phyloP scores from a whole-genome alignment of 2,888 invertebrate species.

The Pelosia muscerda region DNA sequence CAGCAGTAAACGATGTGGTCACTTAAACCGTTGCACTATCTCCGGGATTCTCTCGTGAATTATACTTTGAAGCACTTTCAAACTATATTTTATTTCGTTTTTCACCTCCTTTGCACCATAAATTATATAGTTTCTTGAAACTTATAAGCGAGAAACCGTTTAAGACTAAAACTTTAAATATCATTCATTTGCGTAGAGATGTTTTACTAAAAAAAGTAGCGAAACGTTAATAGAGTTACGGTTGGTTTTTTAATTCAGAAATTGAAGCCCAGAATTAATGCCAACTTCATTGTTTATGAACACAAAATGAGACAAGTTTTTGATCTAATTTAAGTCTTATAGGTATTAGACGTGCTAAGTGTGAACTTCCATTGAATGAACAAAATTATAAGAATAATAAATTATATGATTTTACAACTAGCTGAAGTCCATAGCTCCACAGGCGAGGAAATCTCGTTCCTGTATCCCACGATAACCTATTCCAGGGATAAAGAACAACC shows the following conservation, averaged over 20 bases:
- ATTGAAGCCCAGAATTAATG: background rate
- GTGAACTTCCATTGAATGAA: background rate
- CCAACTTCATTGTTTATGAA: background rate
- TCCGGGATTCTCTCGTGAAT: background rate
- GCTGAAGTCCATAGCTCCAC: too few species aligned
- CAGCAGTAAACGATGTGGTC: background rate
- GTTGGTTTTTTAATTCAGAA: background rate
- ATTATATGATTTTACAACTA: too few species aligned
- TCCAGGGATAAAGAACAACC: too few species aligned
- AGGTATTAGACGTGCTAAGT: background rate
- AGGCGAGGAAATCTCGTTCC: too few species aligned
- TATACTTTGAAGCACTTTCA: conserved; percentile 19
- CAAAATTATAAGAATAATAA: too few species aligned
- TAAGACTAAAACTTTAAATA: conserved; percentile 21
- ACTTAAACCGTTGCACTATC: background rate
- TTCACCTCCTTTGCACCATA: conserved; percentile 25
- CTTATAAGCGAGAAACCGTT: conserved; percentile 38
- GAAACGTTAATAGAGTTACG: background rate
- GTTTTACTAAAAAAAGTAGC: background rate
- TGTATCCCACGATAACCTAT: too few species aligned
- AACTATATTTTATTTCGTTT: conserved; percentile 41
- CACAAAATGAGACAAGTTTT: background rate
- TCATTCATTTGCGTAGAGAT: background rate
- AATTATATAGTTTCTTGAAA: conserved; percentile 40
- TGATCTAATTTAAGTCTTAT: background rate